Evolutionary conservation across 2,113 vertebrate genomes (phyloP).

Genomic region (Notiomystis cincta): DNA sequence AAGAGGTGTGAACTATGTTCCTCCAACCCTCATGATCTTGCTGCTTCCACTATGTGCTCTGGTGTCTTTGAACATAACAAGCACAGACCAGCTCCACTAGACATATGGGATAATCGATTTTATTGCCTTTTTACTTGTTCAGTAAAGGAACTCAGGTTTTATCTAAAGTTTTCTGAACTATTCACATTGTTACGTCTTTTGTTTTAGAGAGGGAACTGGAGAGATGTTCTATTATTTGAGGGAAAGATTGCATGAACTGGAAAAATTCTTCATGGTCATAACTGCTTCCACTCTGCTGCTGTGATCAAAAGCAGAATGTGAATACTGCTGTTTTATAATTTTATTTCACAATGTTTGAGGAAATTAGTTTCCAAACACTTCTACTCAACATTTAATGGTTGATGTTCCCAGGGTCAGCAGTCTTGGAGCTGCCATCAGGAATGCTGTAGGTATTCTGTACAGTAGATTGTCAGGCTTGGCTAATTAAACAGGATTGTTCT

Average conservation of each 20-base stretch:
- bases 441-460: background rate
- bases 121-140: background rate
- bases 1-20: background rate
- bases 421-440: background rate
- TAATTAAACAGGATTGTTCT: background rate
- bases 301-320: background rate
- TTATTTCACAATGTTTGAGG: background rate
- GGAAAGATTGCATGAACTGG: background rate
- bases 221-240: background rate
- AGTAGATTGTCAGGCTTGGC: background rate
- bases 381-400: background rate
- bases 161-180: background rate
- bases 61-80: background rate
- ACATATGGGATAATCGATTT: rapidly evolving
- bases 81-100: background rate
- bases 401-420: background rate
- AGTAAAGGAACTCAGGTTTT: background rate
- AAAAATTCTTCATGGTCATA: background rate
- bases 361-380: background rate
- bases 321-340: background rate
- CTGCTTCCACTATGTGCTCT: background rate
- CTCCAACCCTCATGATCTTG: background rate
- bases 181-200: background rate
- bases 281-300: background rate
- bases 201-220: background rate